A percentile compares a stretch with the other conserved stretches of the same genome.
Evolutionary conservation across 53 echinoderm and acorn worm genomes (phyloP).

Genomic region (Glandiceps talaboti): DNA sequence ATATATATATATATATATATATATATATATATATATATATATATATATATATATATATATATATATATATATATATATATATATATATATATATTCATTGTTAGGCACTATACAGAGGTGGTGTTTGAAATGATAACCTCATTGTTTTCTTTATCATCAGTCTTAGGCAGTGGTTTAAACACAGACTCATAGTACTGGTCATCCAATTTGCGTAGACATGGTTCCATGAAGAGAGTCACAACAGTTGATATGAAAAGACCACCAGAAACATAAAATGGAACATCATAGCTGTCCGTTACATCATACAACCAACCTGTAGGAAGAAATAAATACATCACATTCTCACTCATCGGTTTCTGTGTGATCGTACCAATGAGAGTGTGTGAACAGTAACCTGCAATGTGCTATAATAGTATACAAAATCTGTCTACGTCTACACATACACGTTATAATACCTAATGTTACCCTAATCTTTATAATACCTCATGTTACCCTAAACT

Average conservation of each 20-base stretch:
- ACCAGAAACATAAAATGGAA: slow-evolving; percentile 22
- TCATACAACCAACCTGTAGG: slow-evolving; percentile 24
- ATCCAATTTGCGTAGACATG: background rate
- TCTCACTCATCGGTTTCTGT: background rate
- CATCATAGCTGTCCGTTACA: slow-evolving; percentile 9
- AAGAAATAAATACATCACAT: too few relatives aligned
- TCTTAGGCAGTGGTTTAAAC: too few relatives aligned
- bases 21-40: too few relatives aligned
- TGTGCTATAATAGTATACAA: too few relatives aligned
- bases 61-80: too few relatives aligned
- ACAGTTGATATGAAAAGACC: background rate
- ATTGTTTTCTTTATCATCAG: background rate
- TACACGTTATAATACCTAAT: background rate
- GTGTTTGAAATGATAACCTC: background rate
- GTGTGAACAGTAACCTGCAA: too few relatives aligned
- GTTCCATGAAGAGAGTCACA: background rate
- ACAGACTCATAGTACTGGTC: too few relatives aligned
- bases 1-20: too few relatives aligned
- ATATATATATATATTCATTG: background rate
- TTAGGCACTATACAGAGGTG: background rate
- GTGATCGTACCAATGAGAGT: too few relatives aligned
- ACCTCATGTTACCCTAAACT: too few relatives aligned
- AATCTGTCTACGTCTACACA: background rate
- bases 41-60: too few relatives aligned
- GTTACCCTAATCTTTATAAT: too few relatives aligned